Evolutionary conservation across 2,797 vertebrate genomes (phyloP).

Genomic region (Cirrhinus mrigala): DNA sequence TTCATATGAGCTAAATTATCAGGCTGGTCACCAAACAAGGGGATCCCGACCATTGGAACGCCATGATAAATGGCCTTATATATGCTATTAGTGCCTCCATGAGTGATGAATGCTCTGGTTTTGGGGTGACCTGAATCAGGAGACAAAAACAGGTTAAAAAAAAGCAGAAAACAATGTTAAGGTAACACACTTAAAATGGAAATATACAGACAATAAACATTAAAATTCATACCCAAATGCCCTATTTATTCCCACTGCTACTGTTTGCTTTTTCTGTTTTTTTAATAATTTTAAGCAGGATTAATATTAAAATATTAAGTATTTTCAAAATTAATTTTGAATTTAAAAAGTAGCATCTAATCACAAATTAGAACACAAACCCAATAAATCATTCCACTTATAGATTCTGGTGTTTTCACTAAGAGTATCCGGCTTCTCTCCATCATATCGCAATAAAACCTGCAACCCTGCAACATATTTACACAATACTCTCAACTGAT

Average conservation of each 20-base stretch:
- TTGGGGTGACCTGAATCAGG: slow-evolving; percentile 84
- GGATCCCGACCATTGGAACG: slow-evolving; percentile 89
- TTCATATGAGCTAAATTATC: slow-evolving; percentile 86
- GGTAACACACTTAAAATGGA: background rate
- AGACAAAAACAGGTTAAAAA: background rate
- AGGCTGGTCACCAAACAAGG: slow-evolving; percentile 87
- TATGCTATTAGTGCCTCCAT: slow-evolving; percentile 87
- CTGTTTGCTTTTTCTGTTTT: too few relatives aligned
- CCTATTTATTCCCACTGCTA: too few relatives aligned
- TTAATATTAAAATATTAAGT: too few relatives aligned
- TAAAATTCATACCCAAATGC: too few relatives aligned
- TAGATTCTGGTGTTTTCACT: slow-evolving; percentile 80
- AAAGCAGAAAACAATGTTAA: background rate
- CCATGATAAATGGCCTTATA: slow-evolving; percentile 94
- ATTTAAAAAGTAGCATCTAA: background rate
- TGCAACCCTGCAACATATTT: too few relatives aligned
- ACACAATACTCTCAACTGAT: background rate
- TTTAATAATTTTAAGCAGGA: too few relatives aligned
- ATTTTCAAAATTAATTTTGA: too few relatives aligned
- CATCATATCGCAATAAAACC: too few relatives aligned
- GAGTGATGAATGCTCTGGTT: slow-evolving; percentile 84
- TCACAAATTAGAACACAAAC: slow-evolving; percentile 66
- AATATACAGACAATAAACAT: background rate
- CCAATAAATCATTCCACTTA: slow-evolving; percentile 91
- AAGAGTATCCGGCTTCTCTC: slow-evolving; percentile 70